Evolutionary conservation across 2,797 vertebrate genomes (phyloP).

Genomic region (Streptopelia turtur): DNA sequence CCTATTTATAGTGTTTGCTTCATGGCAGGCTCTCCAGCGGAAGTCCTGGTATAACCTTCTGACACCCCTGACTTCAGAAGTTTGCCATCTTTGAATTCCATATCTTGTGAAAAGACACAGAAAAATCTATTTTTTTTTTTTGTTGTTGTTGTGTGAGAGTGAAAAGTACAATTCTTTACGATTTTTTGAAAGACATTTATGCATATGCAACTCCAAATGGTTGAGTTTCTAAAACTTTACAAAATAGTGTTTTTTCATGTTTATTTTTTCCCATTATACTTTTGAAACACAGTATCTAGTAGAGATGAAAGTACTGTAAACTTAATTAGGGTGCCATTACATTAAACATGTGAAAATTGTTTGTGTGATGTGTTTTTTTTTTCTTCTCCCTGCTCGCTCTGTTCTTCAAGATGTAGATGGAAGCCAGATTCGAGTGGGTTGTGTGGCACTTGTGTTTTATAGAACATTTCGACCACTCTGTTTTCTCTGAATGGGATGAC

Average conservation of each 20-base stretch:
- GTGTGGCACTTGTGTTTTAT: neutral
- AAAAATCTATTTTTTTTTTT: neutral
- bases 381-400: too few relatives aligned
- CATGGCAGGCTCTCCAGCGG: neutral
- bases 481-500: neutral
- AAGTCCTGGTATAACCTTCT: slow-evolving; percentile 30
- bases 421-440: neutral
- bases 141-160: neutral
- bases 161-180: neutral
- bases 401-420: neutral
- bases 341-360: slow-evolving; percentile 34
- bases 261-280: neutral
- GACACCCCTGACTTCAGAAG: neutral
- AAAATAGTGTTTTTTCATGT: neutral
- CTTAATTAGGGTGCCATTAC: slow-evolving; percentile 22
- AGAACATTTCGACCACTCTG: fast-evolving
- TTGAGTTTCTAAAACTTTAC: neutral
- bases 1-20: slow-evolving; percentile 56
- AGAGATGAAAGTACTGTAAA: slow-evolving; percentile 49
- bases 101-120: neutral
- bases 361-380: neutral
- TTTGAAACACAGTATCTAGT: slow-evolving; percentile 7
- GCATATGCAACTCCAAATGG: neutral
- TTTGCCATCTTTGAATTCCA: neutral
- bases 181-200: neutral